Evolutionary conservation across 2,888 invertebrate genomes (phyloP), one percentile per base, ranked within the genome.

Genomic region (Volucella inanis): DNA sequence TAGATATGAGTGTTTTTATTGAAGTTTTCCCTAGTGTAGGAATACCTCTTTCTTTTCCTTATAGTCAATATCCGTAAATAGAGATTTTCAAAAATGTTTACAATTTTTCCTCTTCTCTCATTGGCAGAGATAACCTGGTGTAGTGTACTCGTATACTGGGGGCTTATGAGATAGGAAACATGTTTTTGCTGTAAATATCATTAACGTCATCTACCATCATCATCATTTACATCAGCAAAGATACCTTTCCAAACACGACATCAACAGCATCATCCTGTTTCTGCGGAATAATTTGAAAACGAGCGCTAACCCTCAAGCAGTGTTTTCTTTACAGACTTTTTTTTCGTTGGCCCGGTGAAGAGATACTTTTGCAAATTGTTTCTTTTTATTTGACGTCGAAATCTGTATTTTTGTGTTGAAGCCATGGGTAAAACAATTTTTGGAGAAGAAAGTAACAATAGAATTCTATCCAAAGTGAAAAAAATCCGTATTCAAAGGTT

Each of bases 241-340:
- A 47, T 47, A 12, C 57, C 76, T 50, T 47, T 45, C 18, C 31
- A 38, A 61, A 47, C 74, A 74, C 47, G 14, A 65, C 50, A 71
- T 71, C 70, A 71, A 70, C 67, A 49, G 39, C 38, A n/a, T 57
- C 38, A 38, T 59, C 50, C 22, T 43, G 14, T 64, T 54, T 65
- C 22, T 71, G 39, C 61, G 71, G 64, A 64, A 70, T 70, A 76
- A 81, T 76, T 81, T 70, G 64, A 81, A 81, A 76, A 81, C 22
- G 81, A 57, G 70, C 70, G 57, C 43, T 57, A 50, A 57, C 50
- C 75, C 80, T 18, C 54, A 55, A 76, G 70, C 50, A 55, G 43
- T 11, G 11, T 49, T 62, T 62, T 57, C 43, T 50, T 47, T 45
- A 18, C 18, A 49, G 8, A 49, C 14, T n/a, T 49, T 49, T n/a